Evolutionary conservation across 2,888 invertebrate genomes (phyloP), one percentile per base, ranked within the genome.

Genomic region (Sericinus montela): DNA sequence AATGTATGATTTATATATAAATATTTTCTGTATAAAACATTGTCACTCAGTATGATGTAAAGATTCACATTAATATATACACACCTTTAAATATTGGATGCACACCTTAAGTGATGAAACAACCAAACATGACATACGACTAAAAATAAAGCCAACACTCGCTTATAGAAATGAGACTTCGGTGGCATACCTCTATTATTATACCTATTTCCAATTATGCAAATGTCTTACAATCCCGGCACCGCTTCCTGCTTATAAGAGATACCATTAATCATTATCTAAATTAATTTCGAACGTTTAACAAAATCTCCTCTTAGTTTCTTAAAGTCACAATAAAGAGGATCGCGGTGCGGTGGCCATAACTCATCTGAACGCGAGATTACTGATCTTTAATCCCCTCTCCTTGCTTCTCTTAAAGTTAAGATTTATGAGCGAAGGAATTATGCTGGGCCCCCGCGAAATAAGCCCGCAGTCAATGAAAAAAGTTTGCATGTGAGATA

Each of bases 381-480:
- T 92, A 92, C 92, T 92, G 92, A 92, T 92, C 92, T 92, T 92
- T 92, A 92, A 92, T 92, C 92, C 92, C 91, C 91, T 91, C 90
- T 85, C 88, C 69, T 76, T 78, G 86, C 80, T 88, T 90, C 91
- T 90, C 91, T 91, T 91, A 92, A 92, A 92, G 91, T 92, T 92
- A 91, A 92, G 92, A 92, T 92, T 92, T 92, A 92, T 91, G 91
- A 78, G 79, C 88, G 78, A 77, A 85, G 91, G 92, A 90, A 92
- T 92, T 92, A 92, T 91, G 89, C 90, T 89, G 90, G 90, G 89
- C 89, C 89, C 88, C 85, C 73, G 70, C 72, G 68, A 73, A 75
- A 72, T 77, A 78, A 80, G 76, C 78, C 70, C 62, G 64, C 65
- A 77, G 75, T 76, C 82, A 71, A 81, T 84, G 82, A 79, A 85